These are phyloP conservation scores for Pimpla rufipes DNA, from an alignment of 2,888 invertebrate species.

Conservation along the genomic window DNA sequence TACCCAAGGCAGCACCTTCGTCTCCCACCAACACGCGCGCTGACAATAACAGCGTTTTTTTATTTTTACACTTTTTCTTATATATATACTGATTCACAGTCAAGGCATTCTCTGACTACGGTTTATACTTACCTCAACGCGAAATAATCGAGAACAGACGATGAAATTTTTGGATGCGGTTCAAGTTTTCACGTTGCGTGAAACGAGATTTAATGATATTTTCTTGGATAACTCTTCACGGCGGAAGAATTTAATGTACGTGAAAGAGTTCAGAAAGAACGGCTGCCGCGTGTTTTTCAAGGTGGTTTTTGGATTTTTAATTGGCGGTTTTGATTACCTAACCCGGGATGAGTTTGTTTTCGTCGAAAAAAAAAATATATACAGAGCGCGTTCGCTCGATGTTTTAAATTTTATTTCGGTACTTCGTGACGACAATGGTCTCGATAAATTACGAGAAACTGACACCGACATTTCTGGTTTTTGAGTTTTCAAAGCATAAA, in stretches of 20 bases:
- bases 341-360: neutral
- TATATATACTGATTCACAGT: slow-evolving; percentile 45
- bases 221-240: neutral
- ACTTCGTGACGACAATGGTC: neutral
- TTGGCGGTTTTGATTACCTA: neutral
- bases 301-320: neutral
- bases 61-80: slow-evolving; percentile 36
- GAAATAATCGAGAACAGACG: slow-evolving; percentile 17
- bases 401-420: neutral
- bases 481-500: neutral
- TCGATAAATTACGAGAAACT: neutral
- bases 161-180: slow-evolving; percentile 6
- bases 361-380: neutral
- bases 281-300: neutral
- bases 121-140: slow-evolving; percentile 2
- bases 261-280: neutral
- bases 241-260: neutral
- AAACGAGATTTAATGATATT: slow-evolving; percentile 12
- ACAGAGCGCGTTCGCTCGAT: neutral
- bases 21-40: slow-evolving; percentile 12
- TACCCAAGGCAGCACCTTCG: slow-evolving; percentile 38
- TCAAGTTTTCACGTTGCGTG: slow-evolving; percentile 18
- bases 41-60: slow-evolving; percentile 35
- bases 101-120: slow-evolving; percentile 10
- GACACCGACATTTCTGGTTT: neutral